Evolutionary conservation across 2,888 invertebrate genomes (phyloP).

Genomic region (Caradrina clavipalpis): DNA sequence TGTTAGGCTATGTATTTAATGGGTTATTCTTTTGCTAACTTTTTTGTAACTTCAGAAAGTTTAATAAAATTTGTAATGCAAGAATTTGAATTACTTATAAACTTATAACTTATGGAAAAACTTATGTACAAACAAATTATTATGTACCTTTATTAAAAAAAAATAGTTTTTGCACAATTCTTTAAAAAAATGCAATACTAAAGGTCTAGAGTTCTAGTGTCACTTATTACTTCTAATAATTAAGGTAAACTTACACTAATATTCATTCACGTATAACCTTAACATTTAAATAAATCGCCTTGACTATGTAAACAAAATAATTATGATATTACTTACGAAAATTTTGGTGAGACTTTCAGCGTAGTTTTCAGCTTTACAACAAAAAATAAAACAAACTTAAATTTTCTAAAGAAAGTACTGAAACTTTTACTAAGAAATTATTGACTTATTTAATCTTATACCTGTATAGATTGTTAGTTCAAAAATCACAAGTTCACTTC

Average conservation of each 20-base stretch:
- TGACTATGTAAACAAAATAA: no score
- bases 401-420: neutral
- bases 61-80: neutral
- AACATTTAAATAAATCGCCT: neutral
- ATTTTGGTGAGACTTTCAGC: neutral
- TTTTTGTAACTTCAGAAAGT: neutral
- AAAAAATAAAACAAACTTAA: neutral
- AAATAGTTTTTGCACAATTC: conserved; percentile 8
- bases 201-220: neutral
- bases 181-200: neutral
- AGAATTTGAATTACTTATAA: neutral
- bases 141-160: no score
- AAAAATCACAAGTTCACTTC: conserved; percentile 42
- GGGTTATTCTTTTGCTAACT: neutral
- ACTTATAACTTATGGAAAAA: no score
- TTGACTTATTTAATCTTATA: neutral
- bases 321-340: conserved; percentile 35
- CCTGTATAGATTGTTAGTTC: neutral
- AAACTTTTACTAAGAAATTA: neutral
- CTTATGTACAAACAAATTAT: no score
- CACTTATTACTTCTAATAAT: conserved; percentile 1
- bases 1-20: no score
- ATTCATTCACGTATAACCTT: neutral
- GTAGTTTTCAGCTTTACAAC: neutral
- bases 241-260: neutral